A percentile compares a stretch with the other conserved stretches of the same genome.
Conservation (phyloP, 1,140 invertebrate species). For the Neodiprion pinetum region DNA sequence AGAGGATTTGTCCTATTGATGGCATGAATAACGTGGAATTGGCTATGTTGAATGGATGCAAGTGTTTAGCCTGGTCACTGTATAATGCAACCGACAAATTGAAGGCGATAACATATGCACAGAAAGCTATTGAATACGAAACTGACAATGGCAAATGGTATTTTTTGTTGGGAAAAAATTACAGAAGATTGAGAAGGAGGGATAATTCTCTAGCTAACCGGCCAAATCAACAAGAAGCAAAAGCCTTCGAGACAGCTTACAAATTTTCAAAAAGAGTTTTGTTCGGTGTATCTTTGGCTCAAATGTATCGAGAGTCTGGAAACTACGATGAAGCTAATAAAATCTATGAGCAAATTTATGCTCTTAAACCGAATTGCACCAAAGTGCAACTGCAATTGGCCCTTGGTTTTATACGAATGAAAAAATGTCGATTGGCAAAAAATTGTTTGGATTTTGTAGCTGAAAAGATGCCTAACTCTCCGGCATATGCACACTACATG, state of each 20-base stretch:
- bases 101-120: not conserved
- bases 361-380: not conserved
- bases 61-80: not conserved
- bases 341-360: not conserved
- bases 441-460: not conserved
- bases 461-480: not conserved
- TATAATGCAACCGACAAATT: not conserved
- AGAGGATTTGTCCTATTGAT: not conserved
- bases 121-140: not conserved
- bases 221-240: not conserved
- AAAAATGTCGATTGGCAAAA: not conserved
- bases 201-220: not conserved
- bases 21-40: not conserved
- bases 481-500: not conserved
- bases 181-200: not conserved
- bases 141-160: not conserved
- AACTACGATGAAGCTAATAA: not conserved
- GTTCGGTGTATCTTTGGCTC: not conserved
- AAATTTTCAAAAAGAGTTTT: not conserved
- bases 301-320: conserved; percentile 1
- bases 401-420: not conserved
- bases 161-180: not conserved
- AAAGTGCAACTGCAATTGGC: not conserved
- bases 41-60: conserved; percentile 2
- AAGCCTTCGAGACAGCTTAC: not conserved